Evolutionary conservation across 2,113 vertebrate genomes (phyloP).

Genomic region (Cercocebus atys): DNA sequence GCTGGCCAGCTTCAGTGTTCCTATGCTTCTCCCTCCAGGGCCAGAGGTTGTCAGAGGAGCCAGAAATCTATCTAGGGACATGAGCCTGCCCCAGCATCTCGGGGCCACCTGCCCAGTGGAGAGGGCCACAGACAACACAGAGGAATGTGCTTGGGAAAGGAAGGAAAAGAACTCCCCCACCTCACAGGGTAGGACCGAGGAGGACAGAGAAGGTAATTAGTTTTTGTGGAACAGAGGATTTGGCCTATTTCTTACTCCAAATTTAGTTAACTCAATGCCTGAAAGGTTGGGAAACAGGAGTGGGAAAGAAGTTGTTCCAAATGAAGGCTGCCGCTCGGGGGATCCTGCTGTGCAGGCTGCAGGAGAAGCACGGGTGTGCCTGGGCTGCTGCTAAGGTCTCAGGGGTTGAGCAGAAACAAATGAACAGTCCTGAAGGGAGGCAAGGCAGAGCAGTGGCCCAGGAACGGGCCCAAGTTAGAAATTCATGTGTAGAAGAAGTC

Average conservation of each 20-base stretch:
- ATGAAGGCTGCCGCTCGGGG: conserved; percentile 15
- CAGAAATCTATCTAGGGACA: background rate
- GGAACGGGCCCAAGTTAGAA: background rate
- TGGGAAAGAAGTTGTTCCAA: background rate
- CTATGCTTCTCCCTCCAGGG: background rate
- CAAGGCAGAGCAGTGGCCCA: background rate
- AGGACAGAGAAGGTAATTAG: conserved; percentile 35
- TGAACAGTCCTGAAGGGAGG: background rate
- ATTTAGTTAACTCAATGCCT: conserved; percentile 69
- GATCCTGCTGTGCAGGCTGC: background rate
- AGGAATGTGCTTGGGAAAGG: background rate
- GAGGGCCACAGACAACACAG: background rate
- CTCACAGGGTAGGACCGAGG: background rate
- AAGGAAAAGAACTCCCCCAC: background rate
- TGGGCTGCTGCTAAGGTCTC: background rate
- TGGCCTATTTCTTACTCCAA: conserved; percentile 65
- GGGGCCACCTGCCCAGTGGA: background rate
- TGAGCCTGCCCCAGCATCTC: no score
- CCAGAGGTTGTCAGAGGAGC: background rate
- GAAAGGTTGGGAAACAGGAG: conserved; percentile 49
- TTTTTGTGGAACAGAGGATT: conserved; percentile 35
- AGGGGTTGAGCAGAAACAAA: background rate
- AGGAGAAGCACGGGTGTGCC: background rate
- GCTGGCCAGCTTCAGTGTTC: background rate
- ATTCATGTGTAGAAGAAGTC: background rate